Conservation (phyloP, 2,797 vertebrate genomes). For the Tympanoctomys barrerae region DNA sequence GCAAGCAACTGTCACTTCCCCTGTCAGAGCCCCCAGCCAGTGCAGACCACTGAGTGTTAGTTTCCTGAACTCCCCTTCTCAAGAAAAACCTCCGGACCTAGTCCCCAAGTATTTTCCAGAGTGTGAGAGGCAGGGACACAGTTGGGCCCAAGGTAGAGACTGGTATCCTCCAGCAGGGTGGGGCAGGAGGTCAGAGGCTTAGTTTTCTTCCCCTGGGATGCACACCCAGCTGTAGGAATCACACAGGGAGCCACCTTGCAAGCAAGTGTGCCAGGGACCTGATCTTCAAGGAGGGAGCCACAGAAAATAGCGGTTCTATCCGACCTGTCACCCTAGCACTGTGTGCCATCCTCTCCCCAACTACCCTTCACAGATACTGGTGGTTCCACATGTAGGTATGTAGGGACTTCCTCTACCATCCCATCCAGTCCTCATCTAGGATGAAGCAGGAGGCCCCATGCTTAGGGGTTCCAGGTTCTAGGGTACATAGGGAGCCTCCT, state of each 20-base stretch:
- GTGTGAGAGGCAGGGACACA: background rate
- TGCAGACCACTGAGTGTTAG: background rate
- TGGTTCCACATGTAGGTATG: background rate
- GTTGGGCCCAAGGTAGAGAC: background rate
- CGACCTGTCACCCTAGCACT: background rate
- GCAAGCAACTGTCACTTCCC: background rate
- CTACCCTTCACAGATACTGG: background rate
- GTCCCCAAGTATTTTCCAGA: background rate
- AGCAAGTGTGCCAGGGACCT: background rate
- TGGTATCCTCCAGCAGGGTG: background rate
- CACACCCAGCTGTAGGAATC: background rate
- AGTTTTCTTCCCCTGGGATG: background rate
- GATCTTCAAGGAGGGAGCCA: background rate
- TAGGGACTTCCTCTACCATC: background rate
- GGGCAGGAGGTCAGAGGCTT: background rate
- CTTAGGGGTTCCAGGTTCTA: background rate
- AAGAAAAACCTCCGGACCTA: slow-evolving; percentile 26
- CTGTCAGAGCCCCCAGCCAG: background rate
- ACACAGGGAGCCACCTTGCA: background rate
- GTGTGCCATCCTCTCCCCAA: background rate
- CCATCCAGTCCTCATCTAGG: background rate
- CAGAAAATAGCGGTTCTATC: background rate
- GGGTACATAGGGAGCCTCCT: background rate
- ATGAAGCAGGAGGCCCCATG: background rate
- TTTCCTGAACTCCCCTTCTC: background rate